Conservation (phyloP, 2,797 vertebrate species). For the Synaphobranchus kaupii region DNA sequence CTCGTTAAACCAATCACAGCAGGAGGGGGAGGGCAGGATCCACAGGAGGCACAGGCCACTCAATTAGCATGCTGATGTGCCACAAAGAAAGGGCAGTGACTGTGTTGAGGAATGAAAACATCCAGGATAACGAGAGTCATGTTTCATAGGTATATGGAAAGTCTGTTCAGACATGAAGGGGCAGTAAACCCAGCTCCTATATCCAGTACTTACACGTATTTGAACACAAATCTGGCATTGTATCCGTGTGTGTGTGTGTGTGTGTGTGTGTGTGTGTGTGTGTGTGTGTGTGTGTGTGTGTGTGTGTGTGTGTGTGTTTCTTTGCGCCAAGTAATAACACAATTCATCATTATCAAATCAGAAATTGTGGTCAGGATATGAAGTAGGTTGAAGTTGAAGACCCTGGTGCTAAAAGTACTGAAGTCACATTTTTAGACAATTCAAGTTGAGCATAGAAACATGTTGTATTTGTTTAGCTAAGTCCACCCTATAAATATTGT, state of each 20-base stretch:
- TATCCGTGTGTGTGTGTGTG: background rate
- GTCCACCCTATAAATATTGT: too few relatives aligned
- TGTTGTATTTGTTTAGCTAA: too few relatives aligned
- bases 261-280: background rate
- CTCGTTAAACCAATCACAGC: constrained; percentile 2
- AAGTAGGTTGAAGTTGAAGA: background rate
- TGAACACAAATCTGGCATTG: background rate
- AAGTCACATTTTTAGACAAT: too few relatives aligned
- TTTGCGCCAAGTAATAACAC: background rate
- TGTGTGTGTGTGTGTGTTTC: background rate
- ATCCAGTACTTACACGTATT: background rate
- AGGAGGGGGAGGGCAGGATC: background rate
- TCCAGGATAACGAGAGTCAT: background rate
- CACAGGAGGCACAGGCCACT: background rate
- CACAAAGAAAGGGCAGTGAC: background rate
- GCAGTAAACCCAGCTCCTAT: background rate
- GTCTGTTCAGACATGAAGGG: background rate
- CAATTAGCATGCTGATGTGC: background rate
- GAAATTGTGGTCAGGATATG: background rate
- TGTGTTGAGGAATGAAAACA: background rate
- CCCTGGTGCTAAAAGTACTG: too few relatives aligned
- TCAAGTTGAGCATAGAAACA: too few relatives aligned
- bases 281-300: background rate
- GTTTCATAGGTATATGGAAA: background rate
- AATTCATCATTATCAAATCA: background rate